Evolutionary conservation across 2,113 vertebrate genomes (phyloP).

Genomic region (Pampusana beccarii): DNA sequence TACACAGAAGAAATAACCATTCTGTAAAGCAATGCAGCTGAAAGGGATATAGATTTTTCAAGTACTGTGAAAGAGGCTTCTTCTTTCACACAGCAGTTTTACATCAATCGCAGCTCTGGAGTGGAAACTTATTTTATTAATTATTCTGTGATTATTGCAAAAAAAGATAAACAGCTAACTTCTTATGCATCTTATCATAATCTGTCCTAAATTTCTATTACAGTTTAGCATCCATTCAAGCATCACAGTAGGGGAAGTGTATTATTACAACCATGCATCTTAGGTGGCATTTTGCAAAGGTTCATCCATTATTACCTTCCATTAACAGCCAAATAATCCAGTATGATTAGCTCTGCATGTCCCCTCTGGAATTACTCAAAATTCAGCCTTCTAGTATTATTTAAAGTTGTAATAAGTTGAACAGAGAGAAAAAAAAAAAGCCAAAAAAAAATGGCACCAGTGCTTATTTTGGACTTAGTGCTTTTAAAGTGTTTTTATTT

Average conservation of each 20-base stretch:
- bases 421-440: neutral
- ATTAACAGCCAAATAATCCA: slow-evolving; percentile 26
- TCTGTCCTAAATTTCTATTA: neutral
- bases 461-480: neutral
- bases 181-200: neutral
- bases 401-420: neutral
- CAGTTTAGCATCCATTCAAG: neutral
- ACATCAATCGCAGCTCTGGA: neutral
- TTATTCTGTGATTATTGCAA: neutral
- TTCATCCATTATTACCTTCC: slow-evolving; percentile 7
- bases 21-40: neutral
- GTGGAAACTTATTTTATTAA: neutral
- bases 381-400: neutral
- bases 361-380: neutral
- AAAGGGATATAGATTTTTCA: neutral
- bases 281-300: neutral
- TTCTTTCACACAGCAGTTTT: neutral
- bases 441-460: neutral
- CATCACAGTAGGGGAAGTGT: neutral
- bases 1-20: neutral
- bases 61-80: neutral
- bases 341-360: neutral
- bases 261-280: slow-evolving; percentile 6
- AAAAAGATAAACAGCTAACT: neutral
- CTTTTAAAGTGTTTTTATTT: neutral